Base-by-base conservation (phyloP, 1,140 invertebrate genomes). In the Scaptomyza hsui region DNA sequence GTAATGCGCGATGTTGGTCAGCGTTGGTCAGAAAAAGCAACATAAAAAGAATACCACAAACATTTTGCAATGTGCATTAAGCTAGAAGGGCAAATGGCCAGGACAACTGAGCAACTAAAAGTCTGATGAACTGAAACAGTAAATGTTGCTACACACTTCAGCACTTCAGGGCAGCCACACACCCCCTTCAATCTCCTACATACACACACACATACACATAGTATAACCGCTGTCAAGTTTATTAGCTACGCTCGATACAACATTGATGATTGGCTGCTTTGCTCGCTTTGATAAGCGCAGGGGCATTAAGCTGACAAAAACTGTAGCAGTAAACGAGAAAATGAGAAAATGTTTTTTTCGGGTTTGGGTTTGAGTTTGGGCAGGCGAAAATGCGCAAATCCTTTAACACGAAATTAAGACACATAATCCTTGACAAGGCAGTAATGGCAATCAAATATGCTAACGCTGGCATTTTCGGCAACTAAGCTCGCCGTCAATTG, bases 371-470 rank as follows among this genome's bases (percentile, higher is more conserved):
- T n/a, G n/a, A n/a, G n/a, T n/a, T n/a, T n/a, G n/a, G 24, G 47
- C 15, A 12, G 21, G 24, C 48, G 12, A 68, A 29, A 29, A 72
- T 82, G 82, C 64, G 75, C 41, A 88, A 88, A 88, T 89, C 82
- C 82, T 82, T 88, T 88, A 88, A 88, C 82, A 88, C 82, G 75
- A 88, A 88, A 88, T 88, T 88, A 88, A 88, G 82, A 82, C 57
- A 76, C 60, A 75, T 88, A 88, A 88, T 88, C 82, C 82, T 51
- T 88, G 82, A 88, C 82, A 88, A 82, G 78, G 78, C 83, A 82
- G 82, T 82, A 88, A 88, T 88, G 82, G 78, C 78, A 88, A 88
- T 88, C 82, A 82, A 88, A 88, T 88, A 88, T 88, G 82, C 82
- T 77, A 88, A 88, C 82, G 82, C 82, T 86, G 82, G 75, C 82